phyloP scores from a whole-genome alignment of 2,888 invertebrate species.

The Seira musarum region DNA sequence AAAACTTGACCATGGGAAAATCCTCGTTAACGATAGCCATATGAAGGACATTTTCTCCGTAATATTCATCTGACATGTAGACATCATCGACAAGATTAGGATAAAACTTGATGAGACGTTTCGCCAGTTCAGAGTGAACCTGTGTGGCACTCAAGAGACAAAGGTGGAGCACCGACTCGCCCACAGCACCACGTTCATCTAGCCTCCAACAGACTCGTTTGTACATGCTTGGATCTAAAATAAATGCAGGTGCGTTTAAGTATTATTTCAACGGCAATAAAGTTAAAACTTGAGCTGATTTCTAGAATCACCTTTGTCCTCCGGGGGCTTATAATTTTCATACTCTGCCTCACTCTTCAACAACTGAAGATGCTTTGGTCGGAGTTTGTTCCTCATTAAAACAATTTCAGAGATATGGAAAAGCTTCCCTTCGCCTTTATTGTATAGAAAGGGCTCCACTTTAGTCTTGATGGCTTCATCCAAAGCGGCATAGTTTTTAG shows the following conservation, averaged over 20 bases:
- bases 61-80: constrained; percentile 97
- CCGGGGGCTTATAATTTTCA: constrained; percentile 67
- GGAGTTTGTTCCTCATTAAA: constrained; percentile 87
- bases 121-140: constrained; percentile 93
- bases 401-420: constrained; percentile 93
- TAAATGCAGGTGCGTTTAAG: too few species aligned
- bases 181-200: constrained; percentile 94
- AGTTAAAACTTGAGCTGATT: too few species aligned
- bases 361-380: constrained; percentile 83
- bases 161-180: constrained; percentile 89
- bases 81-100: constrained; percentile 97
- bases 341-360: constrained; percentile 69
- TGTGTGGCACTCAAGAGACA: constrained; percentile 94
- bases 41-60: constrained; percentile 96
- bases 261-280: too few species aligned
- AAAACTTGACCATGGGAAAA: constrained; percentile 95
- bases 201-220: constrained; percentile 94
- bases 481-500: constrained; percentile 91
- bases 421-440: constrained; percentile 92
- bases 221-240: constrained; percentile 76
- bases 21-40: constrained; percentile 99
- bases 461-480: constrained; percentile 94
- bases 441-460: constrained; percentile 93
- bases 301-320: constrained; percentile 67
- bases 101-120: constrained; percentile 90